Conservation (phyloP, 2,113 vertebrate genomes). For the Hydropotes inermis region DNA sequence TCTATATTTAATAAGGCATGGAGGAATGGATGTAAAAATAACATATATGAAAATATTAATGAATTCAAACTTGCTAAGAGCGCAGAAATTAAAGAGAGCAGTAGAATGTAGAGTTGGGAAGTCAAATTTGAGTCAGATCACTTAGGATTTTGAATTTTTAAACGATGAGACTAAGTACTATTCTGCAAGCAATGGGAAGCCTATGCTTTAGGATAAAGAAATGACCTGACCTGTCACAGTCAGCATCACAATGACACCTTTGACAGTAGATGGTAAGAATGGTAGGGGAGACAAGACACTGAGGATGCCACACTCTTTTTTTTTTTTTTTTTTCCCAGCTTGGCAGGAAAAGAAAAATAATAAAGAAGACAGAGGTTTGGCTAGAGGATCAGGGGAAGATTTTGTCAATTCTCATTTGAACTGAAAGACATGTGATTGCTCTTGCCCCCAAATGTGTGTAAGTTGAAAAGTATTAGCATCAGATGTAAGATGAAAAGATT, state of each 20-base stretch:
- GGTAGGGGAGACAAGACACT: not conserved
- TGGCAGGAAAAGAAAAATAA: not conserved
- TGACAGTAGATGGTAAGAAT: not conserved
- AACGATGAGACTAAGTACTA: not conserved
- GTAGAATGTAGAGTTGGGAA: not conserved
- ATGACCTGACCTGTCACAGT: not conserved
- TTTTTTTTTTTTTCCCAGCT: not conserved
- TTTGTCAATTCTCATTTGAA: not conserved
- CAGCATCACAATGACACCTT: not conserved
- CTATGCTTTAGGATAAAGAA: not conserved
- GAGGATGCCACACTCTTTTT: not conserved
- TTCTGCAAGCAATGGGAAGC: not conserved
- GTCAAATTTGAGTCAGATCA: not conserved
- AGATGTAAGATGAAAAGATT: not conserved
- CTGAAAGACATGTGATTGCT: not conserved
- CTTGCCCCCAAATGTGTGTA: not conserved
- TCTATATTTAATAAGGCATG: not conserved
- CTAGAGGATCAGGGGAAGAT: not conserved
- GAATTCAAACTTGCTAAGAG: not conserved
- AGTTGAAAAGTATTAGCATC: not conserved
- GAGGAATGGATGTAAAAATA: not conserved
- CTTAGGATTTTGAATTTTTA: not conserved
- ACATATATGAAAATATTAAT: not conserved
- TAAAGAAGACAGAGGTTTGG: not conserved
- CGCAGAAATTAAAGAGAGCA: not conserved